Conservation (phyloP, 92 coral and sea anemone genomes). For the Bergia sp. region DNA sequence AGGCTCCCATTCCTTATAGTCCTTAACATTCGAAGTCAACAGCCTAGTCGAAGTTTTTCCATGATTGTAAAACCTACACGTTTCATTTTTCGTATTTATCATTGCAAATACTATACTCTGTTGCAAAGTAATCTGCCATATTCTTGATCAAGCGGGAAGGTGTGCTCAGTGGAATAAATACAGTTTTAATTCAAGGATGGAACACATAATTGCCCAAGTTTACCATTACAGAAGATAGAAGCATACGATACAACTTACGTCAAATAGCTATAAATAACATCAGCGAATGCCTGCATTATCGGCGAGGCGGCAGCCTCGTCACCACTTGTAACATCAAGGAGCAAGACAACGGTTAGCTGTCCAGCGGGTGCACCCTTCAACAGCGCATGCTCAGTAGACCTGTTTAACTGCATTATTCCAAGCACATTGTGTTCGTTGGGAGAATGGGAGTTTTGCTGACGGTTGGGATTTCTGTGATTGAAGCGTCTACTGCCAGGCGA, state of each 20-base stretch:
- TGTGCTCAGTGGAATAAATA: too few relatives aligned
- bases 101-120: too few relatives aligned
- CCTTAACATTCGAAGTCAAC: too few relatives aligned
- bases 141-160: too few relatives aligned
- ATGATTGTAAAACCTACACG: too few relatives aligned
- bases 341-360: slow-evolving; percentile 76
- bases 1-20: too few relatives aligned
- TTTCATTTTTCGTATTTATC: too few relatives aligned
- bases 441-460: slow-evolving; percentile 15
- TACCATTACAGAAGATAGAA: background rate
- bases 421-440: slow-evolving; percentile 37
- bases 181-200: too few relatives aligned
- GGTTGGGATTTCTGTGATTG: background rate
- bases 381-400: slow-evolving; percentile 67
- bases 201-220: too few relatives aligned
- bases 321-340: slow-evolving; percentile 69
- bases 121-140: too few relatives aligned
- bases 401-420: slow-evolving; percentile 79
- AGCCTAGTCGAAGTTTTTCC: too few relatives aligned
- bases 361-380: slow-evolving; percentile 74
- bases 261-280: slow-evolving; percentile 56
- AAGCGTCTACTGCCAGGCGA: background rate
- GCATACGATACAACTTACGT: slow-evolving; percentile 50
- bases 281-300: slow-evolving; percentile 74
- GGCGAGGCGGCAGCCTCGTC: slow-evolving; percentile 76